Base-by-base conservation (phyloP, 2,797 vertebrate species). In the Tadarida brasiliensis region DNA sequence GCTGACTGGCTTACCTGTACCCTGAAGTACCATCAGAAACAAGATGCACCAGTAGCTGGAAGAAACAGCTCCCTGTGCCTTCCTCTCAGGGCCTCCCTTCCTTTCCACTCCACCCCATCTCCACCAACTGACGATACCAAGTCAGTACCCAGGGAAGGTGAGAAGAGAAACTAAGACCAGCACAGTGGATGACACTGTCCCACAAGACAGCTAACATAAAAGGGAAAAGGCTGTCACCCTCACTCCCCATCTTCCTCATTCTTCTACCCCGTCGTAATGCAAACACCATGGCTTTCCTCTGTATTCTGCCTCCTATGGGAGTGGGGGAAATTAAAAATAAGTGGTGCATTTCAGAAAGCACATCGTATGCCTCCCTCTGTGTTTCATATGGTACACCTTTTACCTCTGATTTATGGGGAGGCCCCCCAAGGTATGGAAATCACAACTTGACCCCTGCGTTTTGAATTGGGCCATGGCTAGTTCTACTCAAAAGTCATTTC, bases 1-100 rank as follows among this genome's bases (percentile, higher is more conserved):
- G 98, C 97, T 96, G 97, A 94, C 96, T 87, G 93, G 97, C 95
- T 97, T 98, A 97, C 98, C 96, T 97, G 97, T 96, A 96, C 94
- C 96, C 96, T 91, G 35, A 97, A 97, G 97, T 87, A 95, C 93
- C 96, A 95, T 89, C 86, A 67, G 91, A 95, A 96, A 94, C 92
- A 96, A 97, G 98, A 98, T 96, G 95, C 95, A 95, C 80, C 94
- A 92, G 90, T 90, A 94, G 96, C 95, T 85, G 88, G 94, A 97
- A 96, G 97, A 92, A 96, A 95, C 95, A 74, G 47, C 39, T 24
- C 74, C 78, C 35, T 7, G 20, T 3, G 44, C 74, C 63, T 70
- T 56, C n/a, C 47, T 26, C 33, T 11, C 12, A 2, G 67, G 2
- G 65, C 17, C 10, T n/a, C 33, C 56, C 33, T 47, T 22, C 80